Conservation (phyloP, 2,113 vertebrate genomes). For the Larimichthys crocea region DNA sequence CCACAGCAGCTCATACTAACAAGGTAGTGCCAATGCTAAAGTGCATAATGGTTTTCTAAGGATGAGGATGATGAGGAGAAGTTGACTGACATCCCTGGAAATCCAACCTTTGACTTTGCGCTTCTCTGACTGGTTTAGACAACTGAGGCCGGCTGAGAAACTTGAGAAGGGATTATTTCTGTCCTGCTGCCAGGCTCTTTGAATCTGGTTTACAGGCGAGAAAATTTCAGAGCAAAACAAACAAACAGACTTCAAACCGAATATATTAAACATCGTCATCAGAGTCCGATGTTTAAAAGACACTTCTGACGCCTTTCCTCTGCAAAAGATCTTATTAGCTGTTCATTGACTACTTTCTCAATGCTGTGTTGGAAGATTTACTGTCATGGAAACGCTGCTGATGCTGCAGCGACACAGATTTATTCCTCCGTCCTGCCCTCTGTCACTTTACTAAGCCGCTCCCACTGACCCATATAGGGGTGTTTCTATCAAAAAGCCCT, state of each 20-base stretch:
- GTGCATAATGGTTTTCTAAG: not conserved
- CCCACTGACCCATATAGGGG: conserved; percentile 75
- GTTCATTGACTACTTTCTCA: not conserved
- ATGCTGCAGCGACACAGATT: conserved; percentile 61
- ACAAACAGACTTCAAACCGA: not conserved
- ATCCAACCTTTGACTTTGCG: conserved; percentile 19
- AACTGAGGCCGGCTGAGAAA: conserved; percentile 38
- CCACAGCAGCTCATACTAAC: not conserved
- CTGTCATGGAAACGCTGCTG: conserved; percentile 24
- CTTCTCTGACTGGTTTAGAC: conserved; percentile 17
- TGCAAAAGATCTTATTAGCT: not conserved
- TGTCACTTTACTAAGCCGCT: conserved; percentile 62
- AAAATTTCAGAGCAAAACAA: conserved; percentile 33
- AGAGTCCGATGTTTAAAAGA: not conserved
- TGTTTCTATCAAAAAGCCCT: conserved; percentile 58
- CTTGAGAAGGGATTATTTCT: conserved; percentile 48
- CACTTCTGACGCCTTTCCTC: not conserved
- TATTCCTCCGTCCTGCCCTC: conserved; percentile 57
- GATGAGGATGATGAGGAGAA: not conserved
- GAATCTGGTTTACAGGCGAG: conserved; percentile 29
- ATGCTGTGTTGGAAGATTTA: conserved; percentile 27
- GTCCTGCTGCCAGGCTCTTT: conserved; percentile 35
- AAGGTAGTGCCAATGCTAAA: not conserved
- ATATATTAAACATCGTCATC: not conserved
- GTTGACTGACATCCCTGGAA: not conserved